Conservation (phyloP, 2,888 invertebrate genomes). For the Ptilodon capucinus region DNA sequence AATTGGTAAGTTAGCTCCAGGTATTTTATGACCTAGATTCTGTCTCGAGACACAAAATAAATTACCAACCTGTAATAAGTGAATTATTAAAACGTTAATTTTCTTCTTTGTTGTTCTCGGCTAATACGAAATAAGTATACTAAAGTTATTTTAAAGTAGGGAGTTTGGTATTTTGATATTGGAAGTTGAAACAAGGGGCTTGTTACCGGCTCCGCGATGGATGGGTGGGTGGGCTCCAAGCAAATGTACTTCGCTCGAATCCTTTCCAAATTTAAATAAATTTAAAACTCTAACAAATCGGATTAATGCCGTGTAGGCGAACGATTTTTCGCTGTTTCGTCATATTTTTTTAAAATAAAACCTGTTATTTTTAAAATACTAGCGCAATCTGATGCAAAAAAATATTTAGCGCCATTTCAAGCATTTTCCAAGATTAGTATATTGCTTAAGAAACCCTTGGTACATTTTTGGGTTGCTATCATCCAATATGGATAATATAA, state of each 20-base stretch:
- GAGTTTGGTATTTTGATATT: conserved; percentile 42
- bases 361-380: too few species aligned
- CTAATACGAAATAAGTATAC: conserved; percentile 28
- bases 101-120: conserved; percentile 22
- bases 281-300: conserved; percentile 48
- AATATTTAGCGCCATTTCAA: too few species aligned
- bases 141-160: conserved; percentile 28
- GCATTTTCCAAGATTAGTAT: too few species aligned
- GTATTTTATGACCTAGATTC: background rate
- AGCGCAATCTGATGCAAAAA: too few species aligned
- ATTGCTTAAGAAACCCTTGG: too few species aligned
- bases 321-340: too few species aligned
- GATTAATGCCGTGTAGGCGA: conserved; percentile 22
- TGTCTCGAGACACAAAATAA: conserved; percentile 10
- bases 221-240: background rate
- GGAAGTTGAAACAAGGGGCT: conserved; percentile 45
- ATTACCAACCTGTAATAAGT: conserved; percentile 22
- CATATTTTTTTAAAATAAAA: too few species aligned
- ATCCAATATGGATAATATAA: too few species aligned
- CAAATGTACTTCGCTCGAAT: conserved; percentile 13
- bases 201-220: conserved; percentile 26
- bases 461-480: too few species aligned
- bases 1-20: background rate
- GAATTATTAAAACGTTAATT: conserved; percentile 34
- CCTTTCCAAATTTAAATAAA: conserved; percentile 53